A percentile compares a stretch with the other conserved stretches of the same genome.
phyloP scores from a whole-genome alignment of 2,888 invertebrate species.

The Heliothis peltigera region DNA sequence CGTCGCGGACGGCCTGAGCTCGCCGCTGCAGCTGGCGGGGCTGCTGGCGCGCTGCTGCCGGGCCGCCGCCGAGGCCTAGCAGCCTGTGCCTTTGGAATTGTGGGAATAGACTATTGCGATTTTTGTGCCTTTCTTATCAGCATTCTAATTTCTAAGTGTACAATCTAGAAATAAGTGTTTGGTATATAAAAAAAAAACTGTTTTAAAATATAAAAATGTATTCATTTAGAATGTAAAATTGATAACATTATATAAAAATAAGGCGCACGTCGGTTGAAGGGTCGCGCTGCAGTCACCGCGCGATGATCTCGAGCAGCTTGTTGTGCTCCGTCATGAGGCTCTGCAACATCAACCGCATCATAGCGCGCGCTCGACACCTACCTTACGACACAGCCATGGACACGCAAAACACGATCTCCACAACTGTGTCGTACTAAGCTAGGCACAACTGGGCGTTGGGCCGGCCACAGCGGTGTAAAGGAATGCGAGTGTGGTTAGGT shows the following conservation, averaged over 20 bases:
- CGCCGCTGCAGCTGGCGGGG: conserved; percentile 97
- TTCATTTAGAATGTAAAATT: conserved; percentile 40
- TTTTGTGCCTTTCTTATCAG: too few species aligned
- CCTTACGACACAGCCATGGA: too few species aligned
- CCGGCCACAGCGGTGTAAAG: too few species aligned
- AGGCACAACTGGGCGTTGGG: too few species aligned
- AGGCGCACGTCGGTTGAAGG: conserved; percentile 17
- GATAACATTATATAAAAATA: conserved; percentile 61
- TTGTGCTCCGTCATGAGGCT: conserved; percentile 90
- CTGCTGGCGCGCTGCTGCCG: conserved; percentile 95
- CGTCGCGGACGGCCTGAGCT: conserved; percentile 96
- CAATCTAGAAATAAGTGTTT: not conserved
- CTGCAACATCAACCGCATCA: conserved; percentile 76
- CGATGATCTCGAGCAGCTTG: conserved; percentile 83
- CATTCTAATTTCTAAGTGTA: not conserved
- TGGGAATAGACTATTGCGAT: not conserved
- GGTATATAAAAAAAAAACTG: conserved; percentile 18
- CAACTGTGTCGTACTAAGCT: too few species aligned
- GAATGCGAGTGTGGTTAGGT: too few species aligned
- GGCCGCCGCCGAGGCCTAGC: conserved; percentile 58
- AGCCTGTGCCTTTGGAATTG: not conserved
- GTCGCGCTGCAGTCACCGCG: conserved; percentile 65
- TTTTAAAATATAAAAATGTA: conserved; percentile 25
- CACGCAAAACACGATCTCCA: too few species aligned
- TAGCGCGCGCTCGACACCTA: not conserved